A percentile compares a stretch with the other conserved stretches of the same genome.
Evolutionary conservation across 2,113 vertebrate species (phyloP).

Genomic region (Panurus biarmicus): DNA sequence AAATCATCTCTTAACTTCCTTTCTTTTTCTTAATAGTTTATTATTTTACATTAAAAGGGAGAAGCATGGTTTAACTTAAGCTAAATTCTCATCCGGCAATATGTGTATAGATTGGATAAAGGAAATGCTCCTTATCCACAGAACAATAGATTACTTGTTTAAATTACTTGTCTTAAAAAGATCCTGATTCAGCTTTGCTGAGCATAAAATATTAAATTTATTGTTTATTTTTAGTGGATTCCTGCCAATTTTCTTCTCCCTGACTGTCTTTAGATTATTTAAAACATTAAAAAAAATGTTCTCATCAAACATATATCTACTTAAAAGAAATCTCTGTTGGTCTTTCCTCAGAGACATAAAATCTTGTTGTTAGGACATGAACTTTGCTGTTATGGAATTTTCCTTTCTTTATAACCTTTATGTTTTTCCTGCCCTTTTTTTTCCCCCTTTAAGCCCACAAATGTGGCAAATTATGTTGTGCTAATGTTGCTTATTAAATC

Average conservation of each 20-base stretch:
- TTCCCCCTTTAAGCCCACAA: not conserved
- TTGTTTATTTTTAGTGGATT: slow-evolving; percentile 61
- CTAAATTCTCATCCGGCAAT: not conserved
- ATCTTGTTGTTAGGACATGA: slow-evolving; percentile 36
- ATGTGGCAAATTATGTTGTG: not conserved
- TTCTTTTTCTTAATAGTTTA: not conserved
- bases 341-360: slow-evolving; percentile 39
- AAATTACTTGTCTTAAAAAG: slow-evolving; percentile 57
- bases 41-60: not conserved
- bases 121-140: not conserved
- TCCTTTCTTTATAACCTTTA: not conserved
- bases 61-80: not conserved
- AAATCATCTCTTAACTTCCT: not conserved
- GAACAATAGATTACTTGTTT: slow-evolving; percentile 32
- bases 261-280: slow-evolving; percentile 38
- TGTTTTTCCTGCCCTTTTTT: not conserved
- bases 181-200: slow-evolving; percentile 43
- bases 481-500: not conserved
- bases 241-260: slow-evolving; percentile 21
- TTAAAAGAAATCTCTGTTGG: slow-evolving; percentile 43
- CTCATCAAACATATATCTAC: slow-evolving; percentile 27
- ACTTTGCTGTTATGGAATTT: slow-evolving; percentile 22
- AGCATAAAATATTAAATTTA: slow-evolving; percentile 46
- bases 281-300: slow-evolving; percentile 37
- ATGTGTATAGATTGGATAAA: not conserved